Base-by-base conservation (phyloP, 2,888 invertebrate genomes). In the Synanthedon myopaeformis region DNA sequence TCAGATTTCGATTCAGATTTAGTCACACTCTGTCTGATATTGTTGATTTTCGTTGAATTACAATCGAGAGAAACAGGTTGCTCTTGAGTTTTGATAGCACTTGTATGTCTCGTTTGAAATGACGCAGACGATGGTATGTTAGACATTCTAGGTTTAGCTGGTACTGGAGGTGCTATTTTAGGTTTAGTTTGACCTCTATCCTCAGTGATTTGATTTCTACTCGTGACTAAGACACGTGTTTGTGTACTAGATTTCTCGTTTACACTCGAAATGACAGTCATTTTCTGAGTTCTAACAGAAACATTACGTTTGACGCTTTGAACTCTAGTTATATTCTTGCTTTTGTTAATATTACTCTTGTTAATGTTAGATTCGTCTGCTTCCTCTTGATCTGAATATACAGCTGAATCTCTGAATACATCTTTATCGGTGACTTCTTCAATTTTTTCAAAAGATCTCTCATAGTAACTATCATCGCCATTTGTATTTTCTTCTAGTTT, bases 381-480 rank as follows among this genome's bases (percentile, higher is more conserved):
- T 6, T 92, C 92, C 57, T 92, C 92, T 58, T 89, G 90, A 65
- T 95, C 95, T 58, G 94, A 94, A 74, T 94, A 95, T 63, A 95
- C 93, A 58, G 95, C 94, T 53, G 94, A 94, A 73, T 95, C 95
- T 65, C 95, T 89, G 66, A 94, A 94, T 1, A 90, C 89, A 61
- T 91, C 92, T 61, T 89, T 90, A 57, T 92, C 92, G 41, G 87
- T 90, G 42, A 92, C 88, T 55, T 91, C 91, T 73, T 94, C 94
- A 42, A 94, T 91, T 42, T 90, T 91, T 65, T 93, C 93, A 68
- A 93, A 93, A 0, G 92, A 91, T 61, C 91, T 90, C 70, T 94
- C 94, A 66, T 94, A 94, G 66, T 90, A 93, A 63, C 93, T 92
- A 59, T 93, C 92, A 52, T 90, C 91, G 23, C 91, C 82, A 62